A percentile compares a stretch with the other conserved stretches of the same genome.
Conservation (phyloP, 2,113 vertebrate species). For the Bos javanicus region DNA sequence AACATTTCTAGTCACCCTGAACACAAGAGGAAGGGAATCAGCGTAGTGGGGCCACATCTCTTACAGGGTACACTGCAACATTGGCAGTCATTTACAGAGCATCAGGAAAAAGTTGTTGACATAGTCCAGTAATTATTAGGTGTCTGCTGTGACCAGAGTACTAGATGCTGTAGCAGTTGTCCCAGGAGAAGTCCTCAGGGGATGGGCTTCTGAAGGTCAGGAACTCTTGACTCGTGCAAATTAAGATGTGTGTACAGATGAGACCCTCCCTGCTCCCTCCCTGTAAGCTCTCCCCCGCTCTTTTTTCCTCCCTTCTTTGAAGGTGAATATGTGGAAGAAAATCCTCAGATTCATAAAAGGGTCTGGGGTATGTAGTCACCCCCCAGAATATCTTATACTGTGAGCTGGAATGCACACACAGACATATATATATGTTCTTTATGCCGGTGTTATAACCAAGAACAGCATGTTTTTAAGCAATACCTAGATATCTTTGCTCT, state of each 20-base stretch:
- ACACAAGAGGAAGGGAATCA: neutral
- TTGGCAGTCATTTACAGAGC: neutral
- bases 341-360: neutral
- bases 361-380: neutral
- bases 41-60: neutral
- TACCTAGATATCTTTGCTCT: neutral
- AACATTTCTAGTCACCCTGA: neutral
- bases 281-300: neutral
- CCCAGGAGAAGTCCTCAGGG: neutral
- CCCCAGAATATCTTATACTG: neutral
- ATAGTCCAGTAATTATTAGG: neutral
- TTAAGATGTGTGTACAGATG: neutral
- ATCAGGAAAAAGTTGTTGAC: neutral
- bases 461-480: neutral
- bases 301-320: neutral
- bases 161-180: neutral
- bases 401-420: neutral
- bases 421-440: neutral
- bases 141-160: neutral
- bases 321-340: neutral
- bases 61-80: neutral
- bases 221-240: neutral
- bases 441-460: neutral
- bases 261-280: neutral
- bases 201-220: neutral